Conservation (phyloP, 2,113 vertebrate species). For the Sceloporus undulatus region DNA sequence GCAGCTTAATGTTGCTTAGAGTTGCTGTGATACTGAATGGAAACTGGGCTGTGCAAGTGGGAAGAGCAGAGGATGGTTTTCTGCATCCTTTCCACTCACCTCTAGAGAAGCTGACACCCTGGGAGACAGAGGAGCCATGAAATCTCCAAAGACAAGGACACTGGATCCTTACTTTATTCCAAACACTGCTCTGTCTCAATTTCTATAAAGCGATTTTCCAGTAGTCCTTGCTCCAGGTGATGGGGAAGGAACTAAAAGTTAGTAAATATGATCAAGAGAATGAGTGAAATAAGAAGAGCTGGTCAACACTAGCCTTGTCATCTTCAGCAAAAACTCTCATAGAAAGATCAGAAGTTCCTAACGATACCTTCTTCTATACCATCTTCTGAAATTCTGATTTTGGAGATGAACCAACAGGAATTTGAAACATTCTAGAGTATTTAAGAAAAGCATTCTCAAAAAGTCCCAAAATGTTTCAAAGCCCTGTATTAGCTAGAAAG, state of each 20-base stretch:
- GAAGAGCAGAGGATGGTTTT: neutral
- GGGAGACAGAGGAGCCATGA: neutral
- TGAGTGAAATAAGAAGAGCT: neutral
- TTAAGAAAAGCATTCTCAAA: neutral
- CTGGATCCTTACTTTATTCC: neutral
- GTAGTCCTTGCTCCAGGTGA: neutral
- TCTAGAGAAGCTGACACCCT: neutral
- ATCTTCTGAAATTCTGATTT: neutral
- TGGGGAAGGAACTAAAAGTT: neutral
- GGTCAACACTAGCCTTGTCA: neutral
- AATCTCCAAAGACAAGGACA: neutral
- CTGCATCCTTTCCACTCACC: neutral
- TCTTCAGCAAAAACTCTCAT: neutral
- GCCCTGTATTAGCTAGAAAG: neutral
- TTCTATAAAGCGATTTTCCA: neutral
- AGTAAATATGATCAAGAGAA: neutral
- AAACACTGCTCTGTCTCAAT: neutral
- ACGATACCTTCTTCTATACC: neutral
- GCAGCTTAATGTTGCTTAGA: slow-evolving; percentile 26
- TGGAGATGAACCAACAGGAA: neutral
- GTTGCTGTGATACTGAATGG: slow-evolving; percentile 18
- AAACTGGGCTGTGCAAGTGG: neutral
- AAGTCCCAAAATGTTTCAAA: neutral
- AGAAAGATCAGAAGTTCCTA: neutral
- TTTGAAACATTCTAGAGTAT: neutral